Base-by-base conservation (phyloP, 1,140 invertebrate genomes). In the Trigoniulus corallinus region DNA sequence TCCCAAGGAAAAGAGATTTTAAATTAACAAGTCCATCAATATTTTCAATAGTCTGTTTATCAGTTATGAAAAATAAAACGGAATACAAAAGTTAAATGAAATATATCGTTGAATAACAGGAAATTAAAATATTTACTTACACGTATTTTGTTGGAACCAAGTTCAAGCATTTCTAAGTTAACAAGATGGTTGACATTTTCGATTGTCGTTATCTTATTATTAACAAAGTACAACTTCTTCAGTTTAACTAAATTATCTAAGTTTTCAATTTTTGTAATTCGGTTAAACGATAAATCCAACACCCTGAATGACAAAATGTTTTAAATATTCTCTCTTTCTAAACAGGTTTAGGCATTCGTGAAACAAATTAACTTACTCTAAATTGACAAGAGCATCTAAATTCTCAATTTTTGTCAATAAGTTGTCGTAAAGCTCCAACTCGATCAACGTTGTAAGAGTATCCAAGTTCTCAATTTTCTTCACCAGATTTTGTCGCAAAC, bases 281-380 rank as follows among this genome's bases (percentile, higher is more conserved):
- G 80, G 71, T 98, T 99, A 65, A 95, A 97, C n/a, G 93, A 98
- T 39, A 98, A 64, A 70, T 99, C 95, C 47, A 98, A 69, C 51
- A 82, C 72, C 61, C 87, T 92, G 66, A 52, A n/a, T n/a, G n/a
- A n/a, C n/a, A 75, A 72, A 59, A 48, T 62, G n/a, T 57, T 64
- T 57, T 47, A 50, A 55, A 55, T 54, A 54, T 47, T 53, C 52
- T 34, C 44, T 49, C 20, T 42, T 29, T 29, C 3, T 27, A 27
- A 44, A 44, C 21, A 10, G 18, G 12, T 7, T 44, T 44, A 7
- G 7, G 18, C 7, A 10, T 44, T 51, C 52, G 1, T 1, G 29
- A 52, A 50, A 13, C 27, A 47, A 39, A 20, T 22, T 44, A 50
- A 77, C 82, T 76, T 76, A 92, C 86, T 92, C 78, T 42, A 98